Evolutionary conservation across 30 jellyfish, hydroid and myxozoan species (phyloP).

Genomic region (Euphysa ruthae): DNA sequence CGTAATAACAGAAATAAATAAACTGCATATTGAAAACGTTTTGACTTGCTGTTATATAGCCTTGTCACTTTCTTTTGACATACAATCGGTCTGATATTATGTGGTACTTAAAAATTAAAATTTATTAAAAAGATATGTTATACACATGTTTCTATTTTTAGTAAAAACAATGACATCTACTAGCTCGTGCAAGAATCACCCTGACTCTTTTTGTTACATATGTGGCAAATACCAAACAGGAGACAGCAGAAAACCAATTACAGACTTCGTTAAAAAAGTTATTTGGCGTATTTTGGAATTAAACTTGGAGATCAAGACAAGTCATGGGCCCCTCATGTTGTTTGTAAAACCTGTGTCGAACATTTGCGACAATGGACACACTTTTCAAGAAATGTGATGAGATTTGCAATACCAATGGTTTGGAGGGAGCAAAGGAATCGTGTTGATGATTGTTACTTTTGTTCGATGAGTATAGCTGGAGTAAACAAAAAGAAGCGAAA

Average conservation of each 20-base stretch:
- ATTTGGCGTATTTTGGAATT: background rate
- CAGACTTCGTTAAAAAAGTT: no score
- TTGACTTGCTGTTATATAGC: constrained; percentile 1
- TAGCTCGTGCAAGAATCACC: no score
- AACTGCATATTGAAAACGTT: background rate
- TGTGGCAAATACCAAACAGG: no score
- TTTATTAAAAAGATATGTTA: no score
- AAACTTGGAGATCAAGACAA: background rate
- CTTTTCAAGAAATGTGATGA: background rate
- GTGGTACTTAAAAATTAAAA: no score
- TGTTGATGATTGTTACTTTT: background rate
- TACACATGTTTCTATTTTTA: background rate
- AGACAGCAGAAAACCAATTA: no score
- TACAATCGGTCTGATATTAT: no score
- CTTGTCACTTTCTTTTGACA: background rate
- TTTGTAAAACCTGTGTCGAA: background rate
- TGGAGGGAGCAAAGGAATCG: background rate
- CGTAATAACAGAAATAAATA: background rate
- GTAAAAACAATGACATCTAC: no score
- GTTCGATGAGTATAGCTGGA: no score
- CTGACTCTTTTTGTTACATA: no score
- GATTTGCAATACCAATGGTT: background rate
- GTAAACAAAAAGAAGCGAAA: no score
- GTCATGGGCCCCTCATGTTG: background rate
- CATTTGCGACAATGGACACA: background rate